Evolutionary conservation across 2,113 vertebrate species (phyloP).

Genomic region (Alces alces): DNA sequence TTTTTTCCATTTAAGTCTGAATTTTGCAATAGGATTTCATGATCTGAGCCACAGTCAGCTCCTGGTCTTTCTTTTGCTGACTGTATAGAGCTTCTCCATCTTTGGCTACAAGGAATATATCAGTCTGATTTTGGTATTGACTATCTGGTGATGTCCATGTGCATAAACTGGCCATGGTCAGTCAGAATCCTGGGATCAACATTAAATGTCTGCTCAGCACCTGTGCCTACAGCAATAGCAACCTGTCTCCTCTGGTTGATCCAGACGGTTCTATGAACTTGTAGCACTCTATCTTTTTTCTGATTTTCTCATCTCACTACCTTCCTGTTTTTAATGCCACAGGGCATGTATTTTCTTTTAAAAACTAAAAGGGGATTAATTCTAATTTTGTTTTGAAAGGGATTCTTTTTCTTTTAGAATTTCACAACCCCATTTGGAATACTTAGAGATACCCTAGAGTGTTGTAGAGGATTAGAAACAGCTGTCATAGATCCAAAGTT

Average conservation of each 20-base stretch:
- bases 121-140: neutral
- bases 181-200: neutral
- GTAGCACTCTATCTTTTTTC: neutral
- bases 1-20: neutral
- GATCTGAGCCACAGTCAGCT: neutral
- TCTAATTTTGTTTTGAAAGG: constrained; percentile 21
- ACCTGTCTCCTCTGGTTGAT: neutral
- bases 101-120: neutral
- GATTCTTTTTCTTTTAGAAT: neutral
- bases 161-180: neutral
- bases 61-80: neutral
- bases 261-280: neutral
- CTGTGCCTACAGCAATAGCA: neutral
- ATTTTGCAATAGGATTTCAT: neutral
- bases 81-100: neutral
- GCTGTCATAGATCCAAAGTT: neutral
- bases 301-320: neutral
- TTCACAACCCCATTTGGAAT: constrained; percentile 26
- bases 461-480: neutral
- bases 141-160: neutral
- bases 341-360: neutral
- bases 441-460: constrained; percentile 11
- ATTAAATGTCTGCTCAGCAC: neutral
- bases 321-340: neutral
- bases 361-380: neutral